phyloP scores from a whole-genome alignment of 2,797 vertebrate species.

The Myotis vivesi region DNA sequence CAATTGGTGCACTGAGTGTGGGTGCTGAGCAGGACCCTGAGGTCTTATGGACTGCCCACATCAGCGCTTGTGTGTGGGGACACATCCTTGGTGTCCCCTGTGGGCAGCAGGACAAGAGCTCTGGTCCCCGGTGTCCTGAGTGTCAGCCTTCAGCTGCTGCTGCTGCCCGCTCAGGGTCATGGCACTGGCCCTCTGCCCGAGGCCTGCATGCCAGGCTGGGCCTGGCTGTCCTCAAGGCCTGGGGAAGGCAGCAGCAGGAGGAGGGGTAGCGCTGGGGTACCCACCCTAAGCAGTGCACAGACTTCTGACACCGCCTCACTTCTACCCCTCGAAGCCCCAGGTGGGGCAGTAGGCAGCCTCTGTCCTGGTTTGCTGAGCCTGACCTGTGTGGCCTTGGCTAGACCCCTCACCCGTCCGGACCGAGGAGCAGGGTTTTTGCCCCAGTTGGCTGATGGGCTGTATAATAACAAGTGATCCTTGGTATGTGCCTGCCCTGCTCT shows the following conservation, averaged over 20 bases:
- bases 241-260: neutral
- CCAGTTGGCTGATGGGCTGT: accelerated
- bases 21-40: neutral
- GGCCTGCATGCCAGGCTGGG: accelerated
- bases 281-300: neutral
- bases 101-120: neutral
- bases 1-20: accelerated
- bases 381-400: neutral
- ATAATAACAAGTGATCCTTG: accelerated
- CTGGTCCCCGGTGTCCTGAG: accelerated
- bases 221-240: neutral
- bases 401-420: accelerated
- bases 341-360: no score
- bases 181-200: neutral
- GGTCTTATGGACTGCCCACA: accelerated
- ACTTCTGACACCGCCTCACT: neutral
- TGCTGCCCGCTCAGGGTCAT: accelerated
- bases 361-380: no score
- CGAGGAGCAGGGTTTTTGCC: neutral
- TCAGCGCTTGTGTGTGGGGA: no score
- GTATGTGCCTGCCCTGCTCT: accelerated
- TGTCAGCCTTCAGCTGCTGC: accelerated
- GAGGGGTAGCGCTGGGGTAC: neutral
- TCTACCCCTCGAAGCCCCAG: neutral
- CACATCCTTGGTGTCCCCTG: accelerated